Base-by-base conservation (phyloP, 2,888 invertebrate species). In the Mellilla xanthometata region DNA sequence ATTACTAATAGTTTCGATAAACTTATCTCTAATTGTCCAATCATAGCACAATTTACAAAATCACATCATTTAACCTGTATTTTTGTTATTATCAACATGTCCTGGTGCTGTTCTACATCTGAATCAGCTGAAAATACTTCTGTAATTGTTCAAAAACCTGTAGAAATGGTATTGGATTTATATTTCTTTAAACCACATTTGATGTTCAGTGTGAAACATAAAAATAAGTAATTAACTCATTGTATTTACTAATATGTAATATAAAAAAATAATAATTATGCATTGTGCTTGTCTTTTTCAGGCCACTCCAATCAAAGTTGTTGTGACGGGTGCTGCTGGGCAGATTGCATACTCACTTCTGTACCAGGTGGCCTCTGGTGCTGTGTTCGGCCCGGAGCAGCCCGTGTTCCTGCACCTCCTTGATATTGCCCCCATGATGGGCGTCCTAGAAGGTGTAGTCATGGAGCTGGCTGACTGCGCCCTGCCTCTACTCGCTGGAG, bases 401-500 rank as follows among this genome's bases (percentile, higher is more conserved):
- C 94, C 96, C 0, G 91, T 99, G 12, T 94, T 94, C 72, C 91
- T 99, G 32, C 95, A 96, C 73, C 92, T 99, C 56, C 90, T 99
- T 63, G 99, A 99, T 89, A 99, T 99, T 69, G 94, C 96, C 44
- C 95, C 95, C 10, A 98, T 98, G 97, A 95, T 97, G 94, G 95
- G 93, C 6, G 97, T 97, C n/a, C 91, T 99, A n/a, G 94, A 96
- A 72, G 99, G 99, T 58, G 99, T 99, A 34, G 97, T 97, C 4
- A 98, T 99, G 97, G 99, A 99, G 86, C 88, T 99, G 44, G 93
- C 94, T 48, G 99, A 99, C 82, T 97, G 99, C 81, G 98, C 99
- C 31, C 90, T 99, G 46, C 98, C 99, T 8, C 90, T 98, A 2
- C 91, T 99, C 2, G 91, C 91, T 64, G 94, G 96, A 49, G 95